Evolutionary conservation across 1,140 invertebrate genomes (phyloP), one percentile per base, ranked within the genome.

Genomic region (Eubasilissa regina): DNA sequence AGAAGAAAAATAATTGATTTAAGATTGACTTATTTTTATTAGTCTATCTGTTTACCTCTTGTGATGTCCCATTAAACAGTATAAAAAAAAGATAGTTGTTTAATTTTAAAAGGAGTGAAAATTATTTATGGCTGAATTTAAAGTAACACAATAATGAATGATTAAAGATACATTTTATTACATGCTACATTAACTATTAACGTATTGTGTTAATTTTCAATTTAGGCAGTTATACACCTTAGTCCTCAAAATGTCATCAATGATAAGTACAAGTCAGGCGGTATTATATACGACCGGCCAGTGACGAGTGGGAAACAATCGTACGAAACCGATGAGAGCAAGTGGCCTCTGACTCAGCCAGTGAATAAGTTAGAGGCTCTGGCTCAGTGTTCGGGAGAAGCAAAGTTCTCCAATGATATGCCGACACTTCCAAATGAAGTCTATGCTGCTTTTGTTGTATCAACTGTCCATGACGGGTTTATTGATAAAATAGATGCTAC

Each of bases 271-370:
- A 85, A 86, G 66, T 92, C 90, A 68, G 93, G 92, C 1, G 90
- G 88, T 0, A 84, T 85, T 56, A 80, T 89, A 6, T 84, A 93
- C 35, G 87, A 91, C 78, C 89, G 94, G 58, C 87, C 87, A 44
- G 83, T 92, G 10, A 95, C 94, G 0, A 90, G 89, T 19, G 94
- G 93, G 11, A 89, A 88, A 55, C 94, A 95, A 84, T 88, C 89
- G 48, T 96, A 89, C 85, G 91, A 94, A 44, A 93, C 92, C 0
- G 91, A 94, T 82, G 90, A 91, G 84, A 88, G 87, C 60, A 78
- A 92, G 8, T 95, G 93, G 92, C 95, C 95, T 10, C 84, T 95
- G 13, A 94, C 91, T 83, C 89, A 95, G 85, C 93, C 94, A 0
- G 83, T 95, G 53, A 90, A 91, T 1, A 96, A 96, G 87, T 66